Base-by-base conservation (phyloP, 2,797 vertebrate species). In the Hafferia zeledoni region DNA sequence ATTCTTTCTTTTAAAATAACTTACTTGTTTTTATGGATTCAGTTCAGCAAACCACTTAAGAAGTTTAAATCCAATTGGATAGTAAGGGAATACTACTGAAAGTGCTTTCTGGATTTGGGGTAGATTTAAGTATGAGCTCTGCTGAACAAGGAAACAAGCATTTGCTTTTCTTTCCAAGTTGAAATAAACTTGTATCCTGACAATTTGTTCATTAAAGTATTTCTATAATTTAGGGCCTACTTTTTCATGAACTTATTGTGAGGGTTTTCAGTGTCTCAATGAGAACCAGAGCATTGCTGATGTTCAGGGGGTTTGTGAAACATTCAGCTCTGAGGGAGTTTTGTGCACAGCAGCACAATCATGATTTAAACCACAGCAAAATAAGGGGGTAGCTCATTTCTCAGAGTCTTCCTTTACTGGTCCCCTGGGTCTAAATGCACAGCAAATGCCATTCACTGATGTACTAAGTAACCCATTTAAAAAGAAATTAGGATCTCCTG, bases 11-110 rank as follows among this genome's bases (percentile, higher is more conserved):
- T 90, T 80, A 53, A 87, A 94, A 59, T 31, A 90, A 49, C 82
- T 80, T 24, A 53, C 47, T 94, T 92, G 57, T 82, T 94, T 96
- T 95, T 95, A 80, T 89, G 74, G 59, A 67, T 86, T 67, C 56
- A 75, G 49, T 85, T 89, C 81, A 95, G 60, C 84, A 95, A 89
- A 87, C 65, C 60, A 83, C 67, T 94, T 86, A 37, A 72, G 31
- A 87, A 76, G 30, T 67, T 82, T 80, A 87, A 86, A 86, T 82
- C 46, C 13, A 43, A 22, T 23, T 75, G 71, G 44, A 59, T 61
- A 74, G 35, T 50, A 70, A 47, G 28, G 82, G 28, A 64, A 55
- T 50, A 53, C 30, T 80, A 12, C 31, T 69, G 70, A 60, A 90
- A 71, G 20, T 28, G 12, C 13, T 87, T 91, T 33, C 17, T 61